Evolutionary conservation across 1,140 invertebrate species (phyloP).

Genomic region (Bombus impatiens): DNA sequence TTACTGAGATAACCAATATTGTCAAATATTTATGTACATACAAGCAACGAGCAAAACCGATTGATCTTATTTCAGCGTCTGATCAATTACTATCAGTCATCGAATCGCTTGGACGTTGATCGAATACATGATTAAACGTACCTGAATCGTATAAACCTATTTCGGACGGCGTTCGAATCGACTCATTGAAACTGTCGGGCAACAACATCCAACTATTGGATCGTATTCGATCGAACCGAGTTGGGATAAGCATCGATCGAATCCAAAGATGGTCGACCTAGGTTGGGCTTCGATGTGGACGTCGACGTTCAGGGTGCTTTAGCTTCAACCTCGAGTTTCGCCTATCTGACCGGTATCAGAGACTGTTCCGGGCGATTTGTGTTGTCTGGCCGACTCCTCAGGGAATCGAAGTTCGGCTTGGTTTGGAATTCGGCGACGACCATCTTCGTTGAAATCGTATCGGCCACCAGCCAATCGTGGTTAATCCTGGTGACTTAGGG

Average conservation of each 20-base stretch:
- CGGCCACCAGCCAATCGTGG: slow-evolving; percentile 30
- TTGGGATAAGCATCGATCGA: slow-evolving; percentile 24
- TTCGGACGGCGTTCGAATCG: not conserved
- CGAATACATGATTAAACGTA: slow-evolving; percentile 2
- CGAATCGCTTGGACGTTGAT: not conserved
- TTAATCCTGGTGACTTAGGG: slow-evolving; percentile 44
- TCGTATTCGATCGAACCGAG: slow-evolving; percentile 1
- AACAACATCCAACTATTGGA: not conserved
- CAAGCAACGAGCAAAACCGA: not conserved
- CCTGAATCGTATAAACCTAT: not conserved
- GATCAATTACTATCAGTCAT: slow-evolving; percentile 2
- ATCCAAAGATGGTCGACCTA: not conserved
- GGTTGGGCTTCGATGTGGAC: too few species aligned
- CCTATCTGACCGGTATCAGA: slow-evolving; percentile 29
- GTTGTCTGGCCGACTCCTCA: slow-evolving; percentile 32
- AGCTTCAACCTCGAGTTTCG: slow-evolving; percentile 14
- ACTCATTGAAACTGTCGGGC: not conserved
- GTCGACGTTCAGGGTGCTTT: not conserved
- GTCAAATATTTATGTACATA: too few species aligned
- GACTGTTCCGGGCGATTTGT: slow-evolving; percentile 45
- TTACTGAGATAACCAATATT: too few species aligned
- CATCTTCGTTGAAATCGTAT: slow-evolving; percentile 45
- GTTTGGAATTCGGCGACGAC: slow-evolving; percentile 4
- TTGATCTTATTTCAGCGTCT: slow-evolving; percentile 1
- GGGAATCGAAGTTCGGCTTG: slow-evolving; percentile 24